These are phyloP conservation scores for Smutsia temminckii DNA, from an alignment of 2,797 vertebrate genomes.

Conservation along the genomic window DNA sequence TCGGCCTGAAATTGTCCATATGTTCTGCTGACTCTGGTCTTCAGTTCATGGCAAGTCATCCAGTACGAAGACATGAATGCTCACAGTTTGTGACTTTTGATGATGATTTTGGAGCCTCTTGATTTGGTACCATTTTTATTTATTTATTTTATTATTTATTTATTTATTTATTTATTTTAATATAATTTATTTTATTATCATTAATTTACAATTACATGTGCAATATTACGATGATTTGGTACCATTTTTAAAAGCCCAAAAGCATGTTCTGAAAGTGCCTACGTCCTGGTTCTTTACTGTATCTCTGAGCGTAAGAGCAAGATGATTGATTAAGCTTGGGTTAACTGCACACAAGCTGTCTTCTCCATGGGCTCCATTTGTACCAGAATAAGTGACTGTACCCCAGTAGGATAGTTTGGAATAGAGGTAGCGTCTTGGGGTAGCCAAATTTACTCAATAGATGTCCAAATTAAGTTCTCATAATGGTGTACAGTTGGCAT, in stretches of 20 bases:
- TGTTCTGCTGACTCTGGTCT: not conserved
- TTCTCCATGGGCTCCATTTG: not conserved
- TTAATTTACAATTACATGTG: too few relatives aligned
- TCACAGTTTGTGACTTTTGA: not conserved
- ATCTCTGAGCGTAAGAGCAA: not conserved
- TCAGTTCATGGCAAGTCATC: not conserved
- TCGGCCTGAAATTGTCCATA: not conserved
- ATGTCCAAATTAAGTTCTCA: not conserved
- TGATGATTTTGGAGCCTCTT: not conserved
- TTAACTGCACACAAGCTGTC: not conserved
- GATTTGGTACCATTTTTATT: not conserved
- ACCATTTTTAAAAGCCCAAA: not conserved
- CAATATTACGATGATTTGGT: too few relatives aligned
- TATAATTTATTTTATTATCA: too few relatives aligned
- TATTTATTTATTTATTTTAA: too few relatives aligned
- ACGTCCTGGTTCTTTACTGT: not conserved
- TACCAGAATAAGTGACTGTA: not conserved
- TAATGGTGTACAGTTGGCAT: not conserved
- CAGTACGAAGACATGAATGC: not conserved
- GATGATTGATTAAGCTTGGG: not conserved
- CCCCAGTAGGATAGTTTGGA: not conserved
- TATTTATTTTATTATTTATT: too few relatives aligned
- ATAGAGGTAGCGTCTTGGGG: not conserved
- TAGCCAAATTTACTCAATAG: not conserved
- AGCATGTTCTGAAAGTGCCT: not conserved